A percentile compares a stretch with the other conserved stretches of the same genome.
Conservation (phyloP, 2,888 invertebrate species). For the Chrysomela aeneicollis region DNA sequence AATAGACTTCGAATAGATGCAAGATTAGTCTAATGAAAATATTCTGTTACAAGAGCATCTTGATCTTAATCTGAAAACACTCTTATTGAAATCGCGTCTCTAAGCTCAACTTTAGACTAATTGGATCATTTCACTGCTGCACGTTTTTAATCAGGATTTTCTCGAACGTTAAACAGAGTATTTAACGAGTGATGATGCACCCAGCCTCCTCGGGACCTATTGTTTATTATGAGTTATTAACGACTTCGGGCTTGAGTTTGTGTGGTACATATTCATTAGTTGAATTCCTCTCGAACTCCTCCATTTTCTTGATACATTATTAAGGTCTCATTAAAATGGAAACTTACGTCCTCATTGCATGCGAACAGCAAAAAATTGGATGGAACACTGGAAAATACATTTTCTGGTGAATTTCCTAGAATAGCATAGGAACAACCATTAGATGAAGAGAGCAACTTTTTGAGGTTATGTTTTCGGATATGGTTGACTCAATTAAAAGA, state of each 20-base stretch:
- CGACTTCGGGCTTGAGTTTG: background rate
- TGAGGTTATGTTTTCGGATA: no score
- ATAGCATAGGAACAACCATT: no score
- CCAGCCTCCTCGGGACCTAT: slow-evolving; percentile 8
- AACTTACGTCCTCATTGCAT: background rate
- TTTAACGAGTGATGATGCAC: background rate
- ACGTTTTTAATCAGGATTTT: slow-evolving; percentile 26
- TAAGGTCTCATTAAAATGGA: background rate
- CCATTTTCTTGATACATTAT: background rate
- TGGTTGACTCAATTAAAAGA: no score
- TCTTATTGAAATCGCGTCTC: slow-evolving; percentile 8
- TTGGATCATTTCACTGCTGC: slow-evolving; percentile 25
- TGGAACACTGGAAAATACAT: no score
- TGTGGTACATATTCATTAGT: background rate
- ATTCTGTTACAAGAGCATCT: no score
- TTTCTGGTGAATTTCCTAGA: no score
- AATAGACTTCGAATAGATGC: no score
- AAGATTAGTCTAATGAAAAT: no score
- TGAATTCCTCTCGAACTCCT: background rate
- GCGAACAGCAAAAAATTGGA: background rate
- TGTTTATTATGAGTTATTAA: slow-evolving; percentile 11
- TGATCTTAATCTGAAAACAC: no score
- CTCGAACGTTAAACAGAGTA: slow-evolving; percentile 21
- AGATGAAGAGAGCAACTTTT: no score
- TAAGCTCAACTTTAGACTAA: slow-evolving; percentile 24